Base-by-base conservation (phyloP, 1,140 invertebrate genomes). In the Polypedilum pembai region DNA sequence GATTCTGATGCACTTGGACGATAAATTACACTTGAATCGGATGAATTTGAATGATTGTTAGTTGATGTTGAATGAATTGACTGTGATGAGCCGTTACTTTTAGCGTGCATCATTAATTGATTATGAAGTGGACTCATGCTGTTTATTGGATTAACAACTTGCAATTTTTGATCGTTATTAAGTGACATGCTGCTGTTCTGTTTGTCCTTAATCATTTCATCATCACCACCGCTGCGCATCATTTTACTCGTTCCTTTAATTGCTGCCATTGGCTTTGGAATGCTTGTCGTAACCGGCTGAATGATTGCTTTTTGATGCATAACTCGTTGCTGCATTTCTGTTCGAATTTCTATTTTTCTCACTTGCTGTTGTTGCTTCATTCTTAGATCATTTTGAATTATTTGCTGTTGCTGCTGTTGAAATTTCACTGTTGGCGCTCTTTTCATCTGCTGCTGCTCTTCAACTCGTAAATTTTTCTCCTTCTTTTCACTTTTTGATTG, bases 201-300 rank as follows among this genome's bases (percentile, higher is more conserved):
- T 17, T 65, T 12, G 63, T 33, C 17, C 12, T 33, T 63, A 45
- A 56, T 74, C 73, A 63, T 74, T 77, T 74, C 74, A 66, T 77
- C 75, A n/a, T 18, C 18, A 24, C 33, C 24, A 80, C 75, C 82
- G 72, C 84, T 82, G 76, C 80, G 7, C 77, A 77, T n/a, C 85
- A 87, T 85, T 83, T 92, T 92, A 10, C 65, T 69, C 20, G 56
- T 94, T 77, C 93, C 93, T 85, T 95, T 95, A 3, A 96, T 92
- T 75, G 93, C 90, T 12, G 93, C 92, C 17, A 92, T 94, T 4
- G 93, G 94, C 83, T 95, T 95, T 1, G 94, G 93, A 78, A 95
- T 92, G 15, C 91, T 91, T 8, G 91, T 93, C 8, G 20, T 73
- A n/a, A 40, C 18, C 1, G 73, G 63, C 15, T 41, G 63, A 2